Evolutionary conservation across 2,797 vertebrate genomes (phyloP).

Genomic region (Gephyroberyx darwinii): DNA sequence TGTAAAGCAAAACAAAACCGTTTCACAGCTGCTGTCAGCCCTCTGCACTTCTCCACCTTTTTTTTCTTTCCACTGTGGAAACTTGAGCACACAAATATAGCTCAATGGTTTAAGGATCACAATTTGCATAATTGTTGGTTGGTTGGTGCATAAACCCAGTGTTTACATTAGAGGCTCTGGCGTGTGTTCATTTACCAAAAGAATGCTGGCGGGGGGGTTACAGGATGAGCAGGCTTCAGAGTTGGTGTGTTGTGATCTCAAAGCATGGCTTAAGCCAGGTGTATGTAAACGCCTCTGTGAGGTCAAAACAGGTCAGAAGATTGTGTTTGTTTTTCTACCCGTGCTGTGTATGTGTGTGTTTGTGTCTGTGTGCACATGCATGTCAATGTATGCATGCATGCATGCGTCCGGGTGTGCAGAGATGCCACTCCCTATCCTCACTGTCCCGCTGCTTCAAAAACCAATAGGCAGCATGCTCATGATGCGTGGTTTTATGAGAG

Average conservation of each 20-base stretch:
- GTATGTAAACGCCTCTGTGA: neutral
- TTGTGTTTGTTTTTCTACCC: slow-evolving; percentile 30
- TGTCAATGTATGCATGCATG: slow-evolving; percentile 13
- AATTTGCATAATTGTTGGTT: slow-evolving; percentile 42
- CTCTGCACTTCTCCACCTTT: slow-evolving; percentile 8
- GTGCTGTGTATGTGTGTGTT: slow-evolving; percentile 12
- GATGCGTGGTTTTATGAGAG: slow-evolving; percentile 69
- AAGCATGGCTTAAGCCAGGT: slow-evolving; percentile 13
- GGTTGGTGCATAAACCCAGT: slow-evolving; percentile 30
- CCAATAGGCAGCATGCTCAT: slow-evolving; percentile 71
- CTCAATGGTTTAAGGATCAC: slow-evolving; percentile 34
- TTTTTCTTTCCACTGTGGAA: slow-evolving; percentile 54
- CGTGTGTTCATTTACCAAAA: slow-evolving; percentile 39
- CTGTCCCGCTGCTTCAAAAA: slow-evolving; percentile 60
- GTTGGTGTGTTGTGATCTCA: slow-evolving; percentile 23
- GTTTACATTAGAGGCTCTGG: slow-evolving; percentile 31
- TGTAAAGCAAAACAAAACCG: slow-evolving; percentile 59
- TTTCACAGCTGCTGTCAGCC: slow-evolving; percentile 54
- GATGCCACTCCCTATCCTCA: slow-evolving; percentile 69
- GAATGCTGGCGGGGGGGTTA: neutral
- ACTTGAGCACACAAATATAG: slow-evolving; percentile 32
- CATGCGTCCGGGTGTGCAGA: slow-evolving; percentile 28
- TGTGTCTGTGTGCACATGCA: slow-evolving; percentile 6
- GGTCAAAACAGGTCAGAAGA: slow-evolving; percentile 6
- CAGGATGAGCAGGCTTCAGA: neutral